Percentiles rank a stretch among this genome's conserved stretches.
phyloP scores from a whole-genome alignment of 2,797 vertebrate species.

The Varecia variegata region DNA sequence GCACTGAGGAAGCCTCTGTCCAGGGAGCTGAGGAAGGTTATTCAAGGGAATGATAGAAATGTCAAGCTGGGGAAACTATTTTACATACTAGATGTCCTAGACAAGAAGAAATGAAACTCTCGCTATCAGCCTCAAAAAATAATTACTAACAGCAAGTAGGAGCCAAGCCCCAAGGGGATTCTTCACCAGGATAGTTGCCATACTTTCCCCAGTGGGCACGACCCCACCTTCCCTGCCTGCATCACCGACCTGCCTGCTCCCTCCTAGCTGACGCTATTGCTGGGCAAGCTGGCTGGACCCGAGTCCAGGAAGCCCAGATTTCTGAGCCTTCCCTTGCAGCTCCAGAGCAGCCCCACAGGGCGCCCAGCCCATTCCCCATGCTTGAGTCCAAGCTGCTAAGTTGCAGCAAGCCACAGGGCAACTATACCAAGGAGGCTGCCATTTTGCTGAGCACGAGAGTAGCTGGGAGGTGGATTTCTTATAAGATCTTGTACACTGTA shows the following conservation, averaged over 20 bases:
- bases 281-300: background rate
- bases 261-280: background rate
- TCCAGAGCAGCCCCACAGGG: background rate
- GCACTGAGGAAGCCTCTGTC: background rate
- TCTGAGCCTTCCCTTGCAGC: background rate
- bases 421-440: background rate
- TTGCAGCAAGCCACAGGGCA: background rate
- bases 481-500: background rate
- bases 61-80: slow-evolving; percentile 24
- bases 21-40: slow-evolving; percentile 38
- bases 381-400: background rate
- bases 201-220: background rate
- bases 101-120: slow-evolving; percentile 73
- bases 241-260: background rate
- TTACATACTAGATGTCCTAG: background rate
- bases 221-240: background rate
- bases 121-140: slow-evolving; percentile 15
- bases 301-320: background rate
- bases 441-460: background rate
- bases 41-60: slow-evolving; percentile 51
- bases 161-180: background rate
- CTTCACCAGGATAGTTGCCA: background rate
- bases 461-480: background rate
- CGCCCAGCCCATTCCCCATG: background rate
- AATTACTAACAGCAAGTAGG: background rate